These are phyloP conservation scores for Magallana nippona DNA, from an alignment of 2,888 invertebrate species.

Conservation along the genomic window DNA sequence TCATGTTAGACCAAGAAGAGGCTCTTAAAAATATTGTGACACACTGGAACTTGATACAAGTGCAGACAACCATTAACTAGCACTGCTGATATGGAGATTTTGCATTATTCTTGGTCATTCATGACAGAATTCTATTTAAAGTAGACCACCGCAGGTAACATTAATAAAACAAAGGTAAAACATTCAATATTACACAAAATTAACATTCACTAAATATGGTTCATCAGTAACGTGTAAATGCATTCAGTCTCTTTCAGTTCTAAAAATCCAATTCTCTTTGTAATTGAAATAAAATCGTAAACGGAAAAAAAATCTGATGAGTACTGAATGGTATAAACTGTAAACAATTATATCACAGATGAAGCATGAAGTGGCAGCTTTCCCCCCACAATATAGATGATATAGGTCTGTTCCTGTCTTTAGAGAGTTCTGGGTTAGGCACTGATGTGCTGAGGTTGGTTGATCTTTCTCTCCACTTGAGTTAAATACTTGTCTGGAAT, in stretches of 20 bases:
- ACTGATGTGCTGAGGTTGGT: conserved; percentile 71
- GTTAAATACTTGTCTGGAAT: conserved; percentile 79
- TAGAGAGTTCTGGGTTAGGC: conserved; percentile 53
- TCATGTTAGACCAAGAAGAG: conserved; percentile 22
- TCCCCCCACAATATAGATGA: background rate
- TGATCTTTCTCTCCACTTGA: conserved; percentile 79
- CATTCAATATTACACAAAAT: background rate
- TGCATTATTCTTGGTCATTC: background rate
- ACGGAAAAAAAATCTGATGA: background rate
- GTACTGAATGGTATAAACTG: background rate
- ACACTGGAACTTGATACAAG: conserved; percentile 19
- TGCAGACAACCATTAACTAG: conserved; percentile 5
- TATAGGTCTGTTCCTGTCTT: background rate
- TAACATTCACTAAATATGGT: conserved; percentile 2
- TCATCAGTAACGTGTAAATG: conserved; percentile 7
- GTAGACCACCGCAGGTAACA: conserved; percentile 2
- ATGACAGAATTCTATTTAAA: background rate
- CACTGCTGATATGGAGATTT: conserved; percentile 6
- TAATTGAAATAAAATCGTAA: background rate
- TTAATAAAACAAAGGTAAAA: background rate
- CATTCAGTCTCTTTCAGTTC: background rate
- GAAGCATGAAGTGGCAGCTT: background rate
- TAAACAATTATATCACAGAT: conserved; percentile 24
- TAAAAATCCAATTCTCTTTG: background rate
- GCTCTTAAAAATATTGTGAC: conserved; percentile 13